Evolutionary conservation across 1,140 invertebrate species (phyloP).

Genomic region (Manduca sexta): DNA sequence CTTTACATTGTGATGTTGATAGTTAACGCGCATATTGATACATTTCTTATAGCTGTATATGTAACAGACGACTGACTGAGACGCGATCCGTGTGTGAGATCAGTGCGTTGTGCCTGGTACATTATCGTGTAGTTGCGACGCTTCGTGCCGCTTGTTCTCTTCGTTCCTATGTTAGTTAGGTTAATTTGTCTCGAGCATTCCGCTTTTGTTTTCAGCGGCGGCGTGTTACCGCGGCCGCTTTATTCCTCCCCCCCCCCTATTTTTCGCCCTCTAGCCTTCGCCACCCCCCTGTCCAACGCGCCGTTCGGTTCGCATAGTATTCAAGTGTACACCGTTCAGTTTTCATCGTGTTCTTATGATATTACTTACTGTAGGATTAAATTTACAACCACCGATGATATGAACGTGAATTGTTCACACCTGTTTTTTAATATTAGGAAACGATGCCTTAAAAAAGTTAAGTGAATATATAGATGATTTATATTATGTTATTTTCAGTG

Average conservation of each 20-base stretch:
- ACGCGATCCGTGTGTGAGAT: constrained; percentile 47
- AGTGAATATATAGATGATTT: constrained; percentile 70
- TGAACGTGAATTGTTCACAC: constrained; percentile 45
- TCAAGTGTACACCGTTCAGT: constrained; percentile 15
- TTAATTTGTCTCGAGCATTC: constrained; percentile 66
- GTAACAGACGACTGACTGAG: constrained; percentile 55
- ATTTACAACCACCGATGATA: constrained; percentile 64
- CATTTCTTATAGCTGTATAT: constrained; percentile 62
- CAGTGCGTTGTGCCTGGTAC: constrained; percentile 57
- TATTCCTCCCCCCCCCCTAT: not conserved
- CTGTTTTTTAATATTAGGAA: constrained; percentile 67
- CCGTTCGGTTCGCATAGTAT: constrained; percentile 1
- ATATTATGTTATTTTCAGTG: constrained; percentile 70
- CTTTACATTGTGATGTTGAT: constrained; percentile 69
- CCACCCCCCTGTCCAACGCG: too few relatives aligned
- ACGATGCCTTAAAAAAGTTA: constrained; percentile 70
- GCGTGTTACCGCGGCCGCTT: not conserved
- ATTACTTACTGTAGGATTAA: constrained; percentile 53
- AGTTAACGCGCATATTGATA: constrained; percentile 61
- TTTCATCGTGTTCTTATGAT: constrained; percentile 37
- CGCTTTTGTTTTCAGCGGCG: constrained; percentile 21
- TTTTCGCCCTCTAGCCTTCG: too few relatives aligned
- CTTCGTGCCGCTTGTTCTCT: constrained; percentile 43
- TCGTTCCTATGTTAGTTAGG: constrained; percentile 69
- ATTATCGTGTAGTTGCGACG: constrained; percentile 48